These are phyloP conservation scores for Spodoptera picta DNA, from an alignment of 2,888 invertebrate species.

Conservation along the genomic window DNA sequence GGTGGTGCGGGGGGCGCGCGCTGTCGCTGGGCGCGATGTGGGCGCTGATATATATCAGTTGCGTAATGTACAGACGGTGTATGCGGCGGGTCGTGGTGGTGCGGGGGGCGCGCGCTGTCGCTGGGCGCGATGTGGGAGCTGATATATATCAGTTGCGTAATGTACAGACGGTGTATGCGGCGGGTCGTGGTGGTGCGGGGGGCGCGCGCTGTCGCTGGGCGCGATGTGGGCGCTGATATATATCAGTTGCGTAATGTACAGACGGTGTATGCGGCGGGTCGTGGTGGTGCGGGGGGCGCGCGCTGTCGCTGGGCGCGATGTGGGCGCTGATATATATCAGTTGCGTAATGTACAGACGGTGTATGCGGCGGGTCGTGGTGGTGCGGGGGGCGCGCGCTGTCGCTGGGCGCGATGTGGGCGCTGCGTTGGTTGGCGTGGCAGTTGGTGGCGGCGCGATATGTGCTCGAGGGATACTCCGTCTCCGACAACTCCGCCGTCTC, in stretches of 20 bases:
- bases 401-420: conserved; percentile 91
- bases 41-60: conserved; percentile 37
- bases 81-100: conserved; percentile 62
- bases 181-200: conserved; percentile 62
- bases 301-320: conserved; percentile 93
- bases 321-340: conserved; percentile 48
- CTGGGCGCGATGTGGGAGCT: conserved; percentile 90
- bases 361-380: conserved; percentile 63
- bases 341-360: conserved; percentile 55
- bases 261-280: conserved; percentile 63
- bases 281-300: conserved; percentile 63
- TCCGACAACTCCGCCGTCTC: conserved; percentile 99
- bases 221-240: conserved; percentile 76
- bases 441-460: conserved; percentile 98
- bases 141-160: too few relatives aligned
- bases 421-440: conserved; percentile 98
- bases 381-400: conserved; percentile 81
- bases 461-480: conserved; percentile 99
- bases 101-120: conserved; percentile 86
- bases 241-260: conserved; percentile 21
- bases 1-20: conserved; percentile 63
- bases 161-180: conserved; percentile 63
- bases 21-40: conserved; percentile 93
- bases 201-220: conserved; percentile 92
- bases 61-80: conserved; percentile 58